A percentile compares a stretch with the other conserved stretches of the same genome.
Conservation (phyloP, 2,113 vertebrate species). For the Phyllopteryx taeniolatus region DNA sequence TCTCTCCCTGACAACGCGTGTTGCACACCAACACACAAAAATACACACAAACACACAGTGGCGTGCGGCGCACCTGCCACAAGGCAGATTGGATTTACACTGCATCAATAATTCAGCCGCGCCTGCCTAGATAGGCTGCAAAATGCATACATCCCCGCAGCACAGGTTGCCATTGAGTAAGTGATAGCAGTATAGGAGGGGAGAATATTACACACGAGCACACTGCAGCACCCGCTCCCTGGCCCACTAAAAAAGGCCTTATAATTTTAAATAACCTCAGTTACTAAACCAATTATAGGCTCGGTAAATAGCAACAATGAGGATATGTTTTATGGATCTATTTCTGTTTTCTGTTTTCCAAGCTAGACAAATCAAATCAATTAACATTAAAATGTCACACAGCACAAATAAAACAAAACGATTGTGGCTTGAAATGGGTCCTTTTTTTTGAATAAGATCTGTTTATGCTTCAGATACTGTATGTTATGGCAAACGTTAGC, state of each 20-base stretch:
- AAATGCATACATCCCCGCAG: conserved; percentile 27
- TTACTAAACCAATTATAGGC: conserved; percentile 24
- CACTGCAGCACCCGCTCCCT: conserved; percentile 2
- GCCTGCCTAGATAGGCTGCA: conserved; percentile 22
- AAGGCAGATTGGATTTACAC: conserved; percentile 64
- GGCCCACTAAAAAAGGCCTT: conserved; percentile 15
- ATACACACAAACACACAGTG: conserved; percentile 27
- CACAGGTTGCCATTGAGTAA: conserved; percentile 30
- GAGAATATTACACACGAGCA: neutral
- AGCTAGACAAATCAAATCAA: neutral
- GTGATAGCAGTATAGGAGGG: conserved; percentile 16
- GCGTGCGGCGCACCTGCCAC: conserved; percentile 50
- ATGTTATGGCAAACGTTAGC: neutral
- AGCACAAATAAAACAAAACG: neutral
- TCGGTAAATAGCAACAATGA: conserved; percentile 23
- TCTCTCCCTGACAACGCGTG: conserved; percentile 33
- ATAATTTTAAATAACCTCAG: conserved; percentile 16
- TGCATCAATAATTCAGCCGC: conserved; percentile 65
- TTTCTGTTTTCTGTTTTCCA: neutral
- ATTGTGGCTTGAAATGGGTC: neutral
- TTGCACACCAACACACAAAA: conserved; percentile 10
- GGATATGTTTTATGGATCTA: neutral
- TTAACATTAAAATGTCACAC: neutral
- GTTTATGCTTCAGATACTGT: neutral
- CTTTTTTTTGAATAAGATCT: neutral